Evolutionary conservation across 2,797 vertebrate genomes (phyloP), one percentile per base, ranked within the genome.

Genomic region (Propithecus perrieri): DNA sequence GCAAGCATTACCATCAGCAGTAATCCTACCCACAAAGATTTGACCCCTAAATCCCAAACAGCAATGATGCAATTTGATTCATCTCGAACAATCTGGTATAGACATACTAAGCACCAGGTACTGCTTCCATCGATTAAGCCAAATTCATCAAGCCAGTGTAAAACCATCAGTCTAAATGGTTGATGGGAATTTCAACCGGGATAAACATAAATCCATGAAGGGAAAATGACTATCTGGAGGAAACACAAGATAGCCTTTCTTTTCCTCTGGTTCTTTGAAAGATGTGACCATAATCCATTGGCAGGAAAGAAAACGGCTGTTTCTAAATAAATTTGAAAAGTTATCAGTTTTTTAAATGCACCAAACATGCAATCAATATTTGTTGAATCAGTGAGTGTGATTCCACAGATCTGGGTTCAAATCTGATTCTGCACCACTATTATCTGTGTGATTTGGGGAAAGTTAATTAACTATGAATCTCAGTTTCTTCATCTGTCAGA

Each of bases 241-340:
- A 76, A 85, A 79, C 5, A 79, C 4, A n/a, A 74, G 41, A 59
- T 8, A 71, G 43, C 2, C 80, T 90, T 91, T 9, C 41, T 92
- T 81, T 72, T 35, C 74, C 41, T 87, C 10, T 10, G 20, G 38
- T 89, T 92, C 72, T n/a, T n/a, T 59, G 50, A 59, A 17, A 88
- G 75, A 87, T 43, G 59, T 72, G 59, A 84, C 46, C 65, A 81
- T 15, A 72, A 81, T 41, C 46, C 35, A 59, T 0, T 38, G n/a
- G 41, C 53, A 86, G 20, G 33, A 84, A 88, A 90, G 75, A 46
- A 11, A 69, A 75, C 24, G n/a, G 1, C 28, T 95, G 2, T 72
- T 94, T 95, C 59, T 80, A 95, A 88, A 80, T 5, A 83, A 80
- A 57, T 41, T 85, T 91, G 61, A 69, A 89, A 41, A 92, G 53